Evolutionary conservation across 1,140 invertebrate species (phyloP), one percentile per base, ranked within the genome.

Genomic region (Cyphomyrmex costatus): DNA sequence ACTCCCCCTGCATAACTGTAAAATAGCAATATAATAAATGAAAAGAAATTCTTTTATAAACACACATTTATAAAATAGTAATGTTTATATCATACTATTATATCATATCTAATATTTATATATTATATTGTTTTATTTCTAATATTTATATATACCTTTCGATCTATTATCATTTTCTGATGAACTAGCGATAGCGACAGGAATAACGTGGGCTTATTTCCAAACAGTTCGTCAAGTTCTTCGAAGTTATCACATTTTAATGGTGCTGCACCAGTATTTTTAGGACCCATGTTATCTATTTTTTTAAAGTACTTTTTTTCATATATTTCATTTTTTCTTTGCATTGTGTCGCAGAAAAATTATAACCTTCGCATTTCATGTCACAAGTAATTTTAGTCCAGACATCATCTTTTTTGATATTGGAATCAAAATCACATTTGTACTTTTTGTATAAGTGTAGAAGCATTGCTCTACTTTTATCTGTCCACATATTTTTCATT

Each of bases 321-420:
- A 58, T 58, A 14, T 58, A 58, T 24, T 58, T 58, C 56, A 58
- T 58, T 58, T 58, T 58, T 58, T 58, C n/a, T 58, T 58, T 58
- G n/a, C 56, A 58, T 58, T 58, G 56, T 58, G 2, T 3, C 1
- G 56, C 56, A 58, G 14, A n/a, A 58, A 58, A 58, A 58, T 58
- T 58, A 24, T 58, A 58, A n/a, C n/a, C 56, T 10, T n/a, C 56
- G 6, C 5, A 21, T 58, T 58, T 58, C 56, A 58, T 58, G 24
- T 21, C n/a, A n/a, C n/a, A 58, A n/a, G 56, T n/a, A 21, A 58
- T 58, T 58, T 58, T 58, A 58, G n/a, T 58, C 56, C n/a, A 58
- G 0, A n/a, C 8, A 58, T n/a, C 56, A 8, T 58, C 16, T 14
- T 58, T 58, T 58, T 58, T 58, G 1, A 58, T 58, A 58, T 58